Evolutionary conservation across 2,797 vertebrate species (phyloP), one percentile per base, ranked within the genome.

Genomic region (Rhabdomys pumilio): DNA sequence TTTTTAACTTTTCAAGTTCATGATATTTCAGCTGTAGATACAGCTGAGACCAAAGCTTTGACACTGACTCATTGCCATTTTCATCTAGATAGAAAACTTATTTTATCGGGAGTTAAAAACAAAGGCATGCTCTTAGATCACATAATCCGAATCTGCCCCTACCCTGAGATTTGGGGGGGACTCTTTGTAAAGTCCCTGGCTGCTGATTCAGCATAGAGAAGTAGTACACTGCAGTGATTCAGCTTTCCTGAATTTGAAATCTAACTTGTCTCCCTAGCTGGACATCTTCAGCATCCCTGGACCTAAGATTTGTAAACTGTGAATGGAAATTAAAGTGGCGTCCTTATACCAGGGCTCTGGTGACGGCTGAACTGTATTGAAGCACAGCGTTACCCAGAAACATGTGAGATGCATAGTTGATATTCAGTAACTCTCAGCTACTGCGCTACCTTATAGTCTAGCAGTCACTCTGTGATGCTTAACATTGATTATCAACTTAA

Each of bases 21-120:
- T 90, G 59, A 80, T 73, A 47, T 93, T 90, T 93, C 57, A 96
- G 47, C 38, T 96, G 41, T 63, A 72, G 15, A 34, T 88, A 72
- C 17, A 85, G 53, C 47, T 77, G 34, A 96, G 55, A 83, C 47
- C 26, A 82, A 91, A 79, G 19, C 31, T 89, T 86, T 80, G 50
- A 72, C 55, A 47, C 26, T 85, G 34, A 34, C 44, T 65, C 15
- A 24, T 57, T 14, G 15, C 20, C 41, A 17, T 61, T 67, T 88
- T 93, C 44, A 67, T 86, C n/a, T 73, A 50, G 19, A 81, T 20
- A 59, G 55, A 69, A 89, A 89, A 63, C 17, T 47, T 72, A 73
- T 38, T 91, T 89, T 81, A 92, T 65, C 47, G 63, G 31, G 53
- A 83, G 34, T 67, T 79, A 76, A 89, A 90, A 94, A 69, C 17